Percentiles rank a stretch among this genome's conserved stretches.
These are phyloP conservation scores for Acanthococcus lagerstroemiae DNA, from an alignment of 2,888 invertebrate species.

Conservation along the genomic window DNA sequence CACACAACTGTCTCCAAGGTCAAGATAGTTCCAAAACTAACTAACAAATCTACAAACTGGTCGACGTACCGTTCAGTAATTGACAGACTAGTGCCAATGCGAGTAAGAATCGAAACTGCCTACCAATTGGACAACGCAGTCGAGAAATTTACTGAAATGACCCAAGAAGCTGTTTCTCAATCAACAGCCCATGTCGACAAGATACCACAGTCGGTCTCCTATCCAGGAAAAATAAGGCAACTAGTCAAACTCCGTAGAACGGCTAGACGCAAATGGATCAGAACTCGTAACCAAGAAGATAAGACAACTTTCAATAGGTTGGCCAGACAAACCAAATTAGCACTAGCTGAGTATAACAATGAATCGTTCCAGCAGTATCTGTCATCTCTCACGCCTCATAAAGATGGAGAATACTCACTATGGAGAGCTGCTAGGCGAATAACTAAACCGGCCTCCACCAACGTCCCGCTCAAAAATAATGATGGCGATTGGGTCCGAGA, in stretches of 20 bases:
- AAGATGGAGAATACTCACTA: neutral
- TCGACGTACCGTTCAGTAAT: neutral
- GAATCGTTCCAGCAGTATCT: neutral
- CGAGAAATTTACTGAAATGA: neutral
- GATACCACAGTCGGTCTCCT: neutral
- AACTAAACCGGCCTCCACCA: neutral
- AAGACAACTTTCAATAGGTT: neutral
- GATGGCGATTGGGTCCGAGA: neutral
- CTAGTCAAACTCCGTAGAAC: neutral
- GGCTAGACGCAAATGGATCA: neutral
- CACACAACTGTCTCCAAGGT: too few species aligned
- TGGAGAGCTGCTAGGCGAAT: neutral
- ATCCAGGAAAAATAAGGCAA: neutral
- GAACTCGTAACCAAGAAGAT: neutral
- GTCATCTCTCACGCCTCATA: neutral
- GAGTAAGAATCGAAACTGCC: neutral
- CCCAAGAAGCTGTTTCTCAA: neutral
- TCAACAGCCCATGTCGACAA: neutral
- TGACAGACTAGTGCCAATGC: neutral
- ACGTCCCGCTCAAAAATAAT: neutral
- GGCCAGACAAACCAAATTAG: neutral
- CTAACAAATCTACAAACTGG: neutral
- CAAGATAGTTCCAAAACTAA: neutral
- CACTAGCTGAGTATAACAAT: neutral
- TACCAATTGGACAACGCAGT: neutral